Conservation (phyloP, 2,797 vertebrate species). For the Acropternis orthonyx region DNA sequence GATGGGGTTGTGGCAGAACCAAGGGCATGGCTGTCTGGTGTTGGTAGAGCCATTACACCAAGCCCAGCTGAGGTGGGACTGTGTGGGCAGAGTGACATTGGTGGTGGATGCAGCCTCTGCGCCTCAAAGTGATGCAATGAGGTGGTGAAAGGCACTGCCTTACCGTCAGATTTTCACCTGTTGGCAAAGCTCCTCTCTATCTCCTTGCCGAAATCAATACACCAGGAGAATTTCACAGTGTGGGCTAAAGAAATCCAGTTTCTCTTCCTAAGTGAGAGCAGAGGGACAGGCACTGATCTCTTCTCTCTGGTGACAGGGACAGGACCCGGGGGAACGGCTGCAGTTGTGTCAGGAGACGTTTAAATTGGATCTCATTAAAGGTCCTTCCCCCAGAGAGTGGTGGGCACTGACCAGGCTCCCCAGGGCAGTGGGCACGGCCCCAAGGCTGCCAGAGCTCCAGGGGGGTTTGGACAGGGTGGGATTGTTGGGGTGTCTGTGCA, state of each 20-base stretch:
- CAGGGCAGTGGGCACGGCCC: background rate
- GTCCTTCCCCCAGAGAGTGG: background rate
- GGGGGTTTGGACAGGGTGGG: background rate
- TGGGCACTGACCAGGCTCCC: background rate
- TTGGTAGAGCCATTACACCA: background rate
- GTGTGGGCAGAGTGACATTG: background rate
- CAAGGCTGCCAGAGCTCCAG: background rate
- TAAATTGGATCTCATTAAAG: accelerated
- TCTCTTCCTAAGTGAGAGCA: background rate
- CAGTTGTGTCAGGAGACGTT: accelerated
- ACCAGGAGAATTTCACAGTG: background rate
- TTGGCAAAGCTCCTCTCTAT: background rate
- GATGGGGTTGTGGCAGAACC: background rate
- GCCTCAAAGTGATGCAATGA: background rate
- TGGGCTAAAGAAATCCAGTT: background rate
- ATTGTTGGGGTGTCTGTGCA: background rate
- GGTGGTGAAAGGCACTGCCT: background rate
- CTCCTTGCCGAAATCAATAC: background rate
- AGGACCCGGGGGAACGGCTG: background rate
- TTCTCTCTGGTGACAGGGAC: background rate
- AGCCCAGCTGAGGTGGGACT: background rate
- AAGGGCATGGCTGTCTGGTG: background rate
- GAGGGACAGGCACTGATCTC: background rate
- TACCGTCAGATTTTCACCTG: background rate
- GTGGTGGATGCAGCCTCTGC: background rate